A percentile compares a stretch with the other conserved stretches of the same genome.
Conservation (phyloP, 2,888 invertebrate genomes). For the Coelopa pilipes region DNA sequence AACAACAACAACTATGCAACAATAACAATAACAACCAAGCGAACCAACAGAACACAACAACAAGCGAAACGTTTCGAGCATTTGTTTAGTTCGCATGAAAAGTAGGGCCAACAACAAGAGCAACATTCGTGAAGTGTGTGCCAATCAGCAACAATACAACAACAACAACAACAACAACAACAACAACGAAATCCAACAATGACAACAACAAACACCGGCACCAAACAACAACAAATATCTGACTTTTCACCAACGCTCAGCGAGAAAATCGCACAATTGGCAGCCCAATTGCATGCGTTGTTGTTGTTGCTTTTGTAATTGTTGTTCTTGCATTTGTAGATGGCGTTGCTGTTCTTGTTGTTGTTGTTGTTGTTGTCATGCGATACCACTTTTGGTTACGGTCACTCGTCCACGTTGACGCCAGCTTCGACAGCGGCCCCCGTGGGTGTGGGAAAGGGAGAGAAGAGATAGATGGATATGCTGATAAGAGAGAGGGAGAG, state of each 20-base stretch:
- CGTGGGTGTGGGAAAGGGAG: too few species aligned
- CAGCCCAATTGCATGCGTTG: background rate
- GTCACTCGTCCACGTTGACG: slow-evolving; percentile 6
- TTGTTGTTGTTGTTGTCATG: slow-evolving; percentile 7
- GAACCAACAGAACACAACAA: background rate
- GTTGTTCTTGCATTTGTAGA: background rate
- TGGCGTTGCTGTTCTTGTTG: background rate
- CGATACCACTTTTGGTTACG: slow-evolving; percentile 20
- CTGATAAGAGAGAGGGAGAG: too few species aligned
- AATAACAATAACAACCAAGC: background rate
- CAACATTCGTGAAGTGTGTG: too few species aligned
- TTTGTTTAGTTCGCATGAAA: slow-evolving; percentile 4
- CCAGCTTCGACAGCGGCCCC: background rate
- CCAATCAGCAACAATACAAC: background rate
- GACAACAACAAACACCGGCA: too few species aligned
- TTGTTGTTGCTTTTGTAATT: background rate
- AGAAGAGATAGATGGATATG: too few species aligned
- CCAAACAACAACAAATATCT: background rate
- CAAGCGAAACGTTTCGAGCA: background rate
- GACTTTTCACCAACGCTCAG: background rate
- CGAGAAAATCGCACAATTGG: background rate
- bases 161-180: background rate
- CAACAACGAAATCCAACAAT: background rate
- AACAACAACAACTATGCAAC: background rate
- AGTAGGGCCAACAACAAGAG: background rate